Conservation (phyloP, 2,113 vertebrate genomes). For the Myiopsitta monachus region DNA sequence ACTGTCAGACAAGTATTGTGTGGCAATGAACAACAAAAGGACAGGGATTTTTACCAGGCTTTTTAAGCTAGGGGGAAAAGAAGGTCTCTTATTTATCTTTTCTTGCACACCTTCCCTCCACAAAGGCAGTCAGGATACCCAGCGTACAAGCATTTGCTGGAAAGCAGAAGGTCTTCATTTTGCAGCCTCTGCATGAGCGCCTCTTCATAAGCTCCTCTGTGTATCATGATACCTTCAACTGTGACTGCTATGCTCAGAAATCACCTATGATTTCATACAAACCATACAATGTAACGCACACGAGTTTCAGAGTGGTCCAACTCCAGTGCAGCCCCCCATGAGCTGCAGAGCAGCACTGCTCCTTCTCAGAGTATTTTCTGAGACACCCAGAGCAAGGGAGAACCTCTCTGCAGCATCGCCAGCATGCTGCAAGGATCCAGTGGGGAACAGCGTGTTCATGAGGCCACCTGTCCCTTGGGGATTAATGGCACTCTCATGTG, state of each 20-base stretch:
- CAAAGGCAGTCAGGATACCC: not conserved
- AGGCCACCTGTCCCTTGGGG: not conserved
- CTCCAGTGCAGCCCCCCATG: accelerated
- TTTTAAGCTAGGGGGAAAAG: not conserved
- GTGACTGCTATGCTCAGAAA: not conserved
- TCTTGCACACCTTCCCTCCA: not conserved
- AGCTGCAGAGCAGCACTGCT: not conserved
- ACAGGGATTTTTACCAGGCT: not conserved
- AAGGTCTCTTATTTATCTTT: not conserved
- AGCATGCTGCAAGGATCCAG: accelerated
- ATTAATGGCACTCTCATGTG: not conserved
- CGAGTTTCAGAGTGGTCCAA: not conserved
- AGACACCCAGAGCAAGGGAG: not conserved
- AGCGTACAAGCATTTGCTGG: not conserved
- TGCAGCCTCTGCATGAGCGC: not conserved
- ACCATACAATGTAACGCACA: not conserved
- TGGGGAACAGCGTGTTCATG: not conserved
- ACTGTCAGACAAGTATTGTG: not conserved
- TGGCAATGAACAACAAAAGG: not conserved
- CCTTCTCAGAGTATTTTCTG: not conserved
- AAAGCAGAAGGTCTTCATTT: not conserved
- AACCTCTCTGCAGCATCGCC: not conserved
- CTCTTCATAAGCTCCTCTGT: not conserved
- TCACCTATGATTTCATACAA: not conserved
- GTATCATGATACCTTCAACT: not conserved